Conservation (phyloP, 2,797 vertebrate genomes). For the Diceros bicornis region DNA sequence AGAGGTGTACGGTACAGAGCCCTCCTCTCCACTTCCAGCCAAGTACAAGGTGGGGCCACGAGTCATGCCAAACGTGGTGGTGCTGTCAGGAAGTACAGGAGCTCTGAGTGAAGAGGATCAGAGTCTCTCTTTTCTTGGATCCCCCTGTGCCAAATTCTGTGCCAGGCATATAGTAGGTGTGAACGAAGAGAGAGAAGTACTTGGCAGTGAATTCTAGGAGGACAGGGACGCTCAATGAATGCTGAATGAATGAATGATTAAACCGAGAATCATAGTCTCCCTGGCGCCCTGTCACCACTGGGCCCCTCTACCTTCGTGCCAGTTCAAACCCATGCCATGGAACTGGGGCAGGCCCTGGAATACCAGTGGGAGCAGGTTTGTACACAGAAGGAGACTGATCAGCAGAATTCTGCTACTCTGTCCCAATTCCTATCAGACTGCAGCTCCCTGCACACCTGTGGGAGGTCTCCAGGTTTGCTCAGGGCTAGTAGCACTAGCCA, state of each 20-base stretch:
- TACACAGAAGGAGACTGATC: not conserved
- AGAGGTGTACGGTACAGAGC: not conserved
- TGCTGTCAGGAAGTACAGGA: not conserved
- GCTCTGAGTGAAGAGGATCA: not conserved
- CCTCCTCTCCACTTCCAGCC: not conserved
- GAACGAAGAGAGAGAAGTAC: not conserved
- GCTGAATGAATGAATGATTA: not conserved
- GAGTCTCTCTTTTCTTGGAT: not conserved
- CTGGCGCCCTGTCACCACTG: rapidly evolving
- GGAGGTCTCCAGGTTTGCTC: not conserved
- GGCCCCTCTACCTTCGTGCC: not conserved
- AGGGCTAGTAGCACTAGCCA: not conserved
- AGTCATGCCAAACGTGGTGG: not conserved
- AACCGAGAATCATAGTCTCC: not conserved
- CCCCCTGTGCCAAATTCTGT: not conserved
- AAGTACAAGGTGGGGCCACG: not conserved
- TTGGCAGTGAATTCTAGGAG: not conserved
- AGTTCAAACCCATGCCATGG: not conserved
- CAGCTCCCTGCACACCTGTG: not conserved
- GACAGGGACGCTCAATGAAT: not conserved
- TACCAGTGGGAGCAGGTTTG: not conserved
- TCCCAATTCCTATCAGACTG: not conserved
- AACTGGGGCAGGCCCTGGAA: not conserved
- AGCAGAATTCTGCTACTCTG: not conserved
- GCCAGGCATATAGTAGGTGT: not conserved